phyloP scores from a whole-genome alignment of 2,113 vertebrate genomes.

The Nibea coibor region DNA sequence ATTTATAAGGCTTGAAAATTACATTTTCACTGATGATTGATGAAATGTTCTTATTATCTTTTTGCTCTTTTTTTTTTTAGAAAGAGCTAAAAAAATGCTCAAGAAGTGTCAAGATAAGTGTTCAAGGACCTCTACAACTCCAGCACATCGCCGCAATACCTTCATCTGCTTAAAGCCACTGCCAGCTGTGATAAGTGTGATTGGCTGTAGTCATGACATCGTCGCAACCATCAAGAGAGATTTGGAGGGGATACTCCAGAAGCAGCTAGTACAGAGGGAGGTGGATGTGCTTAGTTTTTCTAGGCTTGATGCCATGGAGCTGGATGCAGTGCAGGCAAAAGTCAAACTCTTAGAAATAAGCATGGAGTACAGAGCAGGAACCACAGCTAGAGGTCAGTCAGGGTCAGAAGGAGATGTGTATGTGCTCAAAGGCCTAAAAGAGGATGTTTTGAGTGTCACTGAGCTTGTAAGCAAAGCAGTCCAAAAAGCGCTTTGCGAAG shows the following conservation, averaged over 20 bases:
- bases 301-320: conserved; percentile 51
- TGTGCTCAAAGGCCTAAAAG: conserved; percentile 65
- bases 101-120: conserved; percentile 3
- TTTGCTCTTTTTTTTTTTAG: conserved; percentile 26
- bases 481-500: conserved; percentile 24
- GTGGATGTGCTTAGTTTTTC: conserved; percentile 33
- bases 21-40: background rate
- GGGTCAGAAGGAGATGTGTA: conserved; percentile 21
- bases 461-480: conserved; percentile 40
- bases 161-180: conserved; percentile 23
- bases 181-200: conserved; percentile 51
- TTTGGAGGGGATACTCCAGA: conserved; percentile 54
- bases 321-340: conserved; percentile 60
- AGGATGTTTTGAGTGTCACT: conserved; percentile 63
- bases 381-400: background rate
- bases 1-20: background rate
- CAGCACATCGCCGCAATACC: background rate
- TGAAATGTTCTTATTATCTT: background rate
- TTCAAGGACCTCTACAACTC: background rate
- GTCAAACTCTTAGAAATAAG: conserved; percentile 48
- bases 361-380: conserved; percentile 31
- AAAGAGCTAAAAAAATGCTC: conserved; percentile 40
- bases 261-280: conserved; percentile 52
- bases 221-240: conserved; percentile 25
- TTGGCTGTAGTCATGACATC: conserved; percentile 21